Percentiles rank a stretch among this genome's conserved stretches.
Conservation (phyloP, 2,888 invertebrate genomes). For the Euproctis similis region DNA sequence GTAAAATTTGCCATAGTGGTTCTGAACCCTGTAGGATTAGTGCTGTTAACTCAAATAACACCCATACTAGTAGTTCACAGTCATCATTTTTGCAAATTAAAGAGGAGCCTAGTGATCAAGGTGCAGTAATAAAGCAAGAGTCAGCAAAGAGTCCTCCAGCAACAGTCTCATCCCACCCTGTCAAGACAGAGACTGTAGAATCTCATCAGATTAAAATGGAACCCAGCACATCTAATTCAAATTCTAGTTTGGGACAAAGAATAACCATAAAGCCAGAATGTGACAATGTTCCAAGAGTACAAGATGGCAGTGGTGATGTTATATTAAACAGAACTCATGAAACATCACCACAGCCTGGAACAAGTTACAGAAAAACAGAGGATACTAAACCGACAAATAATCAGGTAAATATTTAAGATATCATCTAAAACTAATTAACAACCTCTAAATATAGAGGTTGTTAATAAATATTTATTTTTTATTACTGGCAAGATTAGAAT, state of each 20-base stretch:
- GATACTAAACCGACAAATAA: constrained; percentile 14
- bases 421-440: too few species aligned
- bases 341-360: constrained; percentile 54
- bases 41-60: constrained; percentile 24
- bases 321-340: constrained; percentile 13
- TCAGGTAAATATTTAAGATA: constrained; percentile 14
- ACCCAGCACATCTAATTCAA: constrained; percentile 25
- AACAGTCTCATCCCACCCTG: constrained; percentile 16
- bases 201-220: constrained; percentile 41
- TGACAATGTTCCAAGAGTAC: constrained; percentile 22
- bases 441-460: too few species aligned
- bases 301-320: constrained; percentile 38
- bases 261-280: constrained; percentile 43
- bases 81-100: constrained; percentile 37
- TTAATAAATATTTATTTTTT: too few species aligned
- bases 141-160: constrained; percentile 12
- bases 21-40: constrained; percentile 25
- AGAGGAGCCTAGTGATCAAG: constrained; percentile 39
- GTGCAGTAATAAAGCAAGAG: constrained; percentile 42
- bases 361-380: constrained; percentile 41
- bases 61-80: constrained; percentile 13
- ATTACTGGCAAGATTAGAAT: too few species aligned
- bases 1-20: constrained; percentile 32
- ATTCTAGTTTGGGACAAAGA: constrained; percentile 22
- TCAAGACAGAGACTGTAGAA: constrained; percentile 38